Evolutionary conservation across 2,888 invertebrate species (phyloP), one percentile per base, ranked within the genome.

Genomic region (Entomobrya multifasciata): DNA sequence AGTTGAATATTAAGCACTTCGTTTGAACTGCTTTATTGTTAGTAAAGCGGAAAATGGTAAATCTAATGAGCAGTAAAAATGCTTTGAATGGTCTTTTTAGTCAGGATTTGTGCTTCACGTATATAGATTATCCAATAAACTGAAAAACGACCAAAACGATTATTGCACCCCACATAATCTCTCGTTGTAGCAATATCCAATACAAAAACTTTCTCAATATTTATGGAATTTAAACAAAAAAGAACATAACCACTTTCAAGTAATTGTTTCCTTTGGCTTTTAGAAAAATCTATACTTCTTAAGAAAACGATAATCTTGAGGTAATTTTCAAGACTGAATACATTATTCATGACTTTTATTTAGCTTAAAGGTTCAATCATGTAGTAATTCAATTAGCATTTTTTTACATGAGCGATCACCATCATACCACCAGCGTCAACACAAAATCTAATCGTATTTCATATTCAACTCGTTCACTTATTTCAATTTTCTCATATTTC

Each of bases 381-480:
- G 80, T 41, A 77, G 86, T 86, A 86, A 86, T 86, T 86, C 86
- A 86, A 86, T 86, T 86, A 86, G 86, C 86, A 86, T 86, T 86
- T 86, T n/a, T 86, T 81, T 30, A 70, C 62, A 76, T 49, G 77
- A 62, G 74, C 74, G 55, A 74, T 84, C 67, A 36, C 57, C 79
- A 52, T 52, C 74, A n/a, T n/a, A 47, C 72, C 72, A 72, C 72
- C n/a, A 72, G 13, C 44, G 44, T 72, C 72, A 25, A 25, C 57
- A n/a, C n/a, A n/a, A n/a, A n/a, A n/a, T n/a, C n/a, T n/a, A n/a
- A n/a, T n/a, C 25, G 11, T 70, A 13, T 47, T 47, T 60, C 78
- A 25, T 44, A 36, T 30, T 67, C 52, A 36, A 36, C 74, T 27
- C 20, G 10, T 20, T 36, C 55, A 52, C 55, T 52, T 55, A 49